Percentiles rank a stretch among this genome's conserved stretches.
Conservation (phyloP, 2,797 vertebrate genomes). For the Pteronotus mesoamericanus region DNA sequence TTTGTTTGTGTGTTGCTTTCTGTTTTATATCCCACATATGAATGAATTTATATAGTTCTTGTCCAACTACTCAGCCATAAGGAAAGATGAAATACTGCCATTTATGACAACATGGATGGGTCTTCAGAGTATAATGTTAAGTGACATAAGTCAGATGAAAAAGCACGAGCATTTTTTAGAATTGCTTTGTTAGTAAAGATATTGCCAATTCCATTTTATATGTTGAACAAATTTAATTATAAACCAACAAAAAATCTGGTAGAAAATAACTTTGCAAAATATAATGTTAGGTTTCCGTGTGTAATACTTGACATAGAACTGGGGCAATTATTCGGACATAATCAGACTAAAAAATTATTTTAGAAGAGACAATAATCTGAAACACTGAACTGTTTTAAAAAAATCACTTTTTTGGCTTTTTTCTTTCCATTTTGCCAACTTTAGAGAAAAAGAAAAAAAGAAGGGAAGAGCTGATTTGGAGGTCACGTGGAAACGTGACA, state of each 20-base stretch:
- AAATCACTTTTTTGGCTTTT: background rate
- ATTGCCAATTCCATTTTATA: background rate
- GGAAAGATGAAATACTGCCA: background rate
- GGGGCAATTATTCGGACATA: background rate
- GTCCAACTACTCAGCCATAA: background rate
- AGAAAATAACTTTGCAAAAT: background rate
- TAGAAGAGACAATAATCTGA: background rate
- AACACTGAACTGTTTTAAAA: background rate
- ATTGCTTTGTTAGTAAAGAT: background rate
- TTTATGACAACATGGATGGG: background rate
- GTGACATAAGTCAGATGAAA: background rate
- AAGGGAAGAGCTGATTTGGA: background rate
- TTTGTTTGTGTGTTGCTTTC: background rate
- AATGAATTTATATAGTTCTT: background rate
- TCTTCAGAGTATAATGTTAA: background rate
- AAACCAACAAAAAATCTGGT: background rate
- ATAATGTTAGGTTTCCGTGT: background rate
- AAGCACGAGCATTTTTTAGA: background rate
- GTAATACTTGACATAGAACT: background rate
- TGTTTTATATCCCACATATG: background rate
- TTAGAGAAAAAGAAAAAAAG: background rate
- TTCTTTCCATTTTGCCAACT: background rate
- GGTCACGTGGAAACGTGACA: background rate
- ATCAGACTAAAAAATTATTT: slow-evolving; percentile 53
- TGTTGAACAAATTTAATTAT: background rate